Base-by-base conservation (phyloP, 2,113 vertebrate species). In the Grantiella picta region DNA sequence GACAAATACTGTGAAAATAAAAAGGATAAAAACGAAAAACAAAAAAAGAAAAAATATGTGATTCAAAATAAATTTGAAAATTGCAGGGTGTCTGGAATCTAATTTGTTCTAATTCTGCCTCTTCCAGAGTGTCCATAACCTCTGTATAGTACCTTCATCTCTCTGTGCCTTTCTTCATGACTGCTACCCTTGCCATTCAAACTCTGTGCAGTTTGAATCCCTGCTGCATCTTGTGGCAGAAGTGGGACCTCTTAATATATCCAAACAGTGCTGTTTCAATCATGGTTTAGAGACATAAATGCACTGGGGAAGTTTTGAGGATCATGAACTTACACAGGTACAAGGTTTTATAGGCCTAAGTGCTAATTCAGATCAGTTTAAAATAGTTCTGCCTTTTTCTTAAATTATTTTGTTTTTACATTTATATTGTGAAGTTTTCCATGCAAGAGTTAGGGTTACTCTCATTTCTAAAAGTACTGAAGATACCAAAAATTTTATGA, bases 1-100 rank as follows among this genome's bases (percentile, higher is more conserved):
- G 24, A 52, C 1, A 72, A 9, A 23, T 53, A 3, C 4, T 31
- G 9, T 18, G 31, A 35, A 49, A 65, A n/a, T n/a, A 24, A 23
- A 45, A 38, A 4, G 24, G 6, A 15, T 22, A 40, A 6, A 12
- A 35, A 22, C 15, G 1, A 17, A 31, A 29, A 40, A 5, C 0
- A 7, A 27, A 25, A 10, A 17, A 66, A n/a, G 35, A n/a, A 4
- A 11, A 20, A 40, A 36, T 24, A 28, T 42, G 11, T 64, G 20
- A 22, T 80, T 72, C n/a, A 91, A 77, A 50, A 65, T 29, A 78
- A 73, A 65, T 12, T 54, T 35, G 36, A 61, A 82, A 91, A 72
- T 38, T 3, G 1, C 23, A 84, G 29, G 17, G 6, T 69, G 36
- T 70, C n/a, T n/a, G 11, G 28, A 73, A 82, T 49, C 8, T 52